Base-by-base conservation (phyloP, 2,888 invertebrate species). In the Luperina nickerlii region DNA sequence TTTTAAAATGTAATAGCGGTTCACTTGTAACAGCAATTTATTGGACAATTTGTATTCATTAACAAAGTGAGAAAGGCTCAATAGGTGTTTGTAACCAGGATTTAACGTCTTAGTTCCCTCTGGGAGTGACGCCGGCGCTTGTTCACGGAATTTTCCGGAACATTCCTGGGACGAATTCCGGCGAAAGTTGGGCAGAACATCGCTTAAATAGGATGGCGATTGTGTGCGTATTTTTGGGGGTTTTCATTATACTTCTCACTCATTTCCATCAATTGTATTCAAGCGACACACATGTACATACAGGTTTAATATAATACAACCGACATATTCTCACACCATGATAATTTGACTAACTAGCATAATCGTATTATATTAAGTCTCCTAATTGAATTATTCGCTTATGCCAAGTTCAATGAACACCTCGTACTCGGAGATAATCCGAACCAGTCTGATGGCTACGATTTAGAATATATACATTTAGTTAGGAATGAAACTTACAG, bases 121-220 rank as follows among this genome's bases (percentile, higher is more conserved):
- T 89, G 92, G 90, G 91, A 92, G 89, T 90, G 92, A 93, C 92
- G 91, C 89, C 90, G 90, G 90, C 90, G 92, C 92, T 91, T 90
- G 93, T 93, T 93, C 89, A 90, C 90, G 85, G 95, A 94, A 96
- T 95, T 94, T 94, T 92, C 92, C 92, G 89, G 90, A 94, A 94
- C 95, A 96, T 96, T 96, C 95, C 94, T 85, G 92, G 88, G 92
- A 93, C 95, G 92, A 95, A 96, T 96, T 94, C 96, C 92, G 89
- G 73, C 92, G 92, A 94, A 96, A 96, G 94, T 95, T 96, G 90
- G 90, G 87, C 91, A 90, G 90, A 81, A 85, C 85, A 78, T 82
- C 82, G 86, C 88, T 90, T 91, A 90, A 92, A 92, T 91, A 86
- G 91, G 88, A 86, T 88, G 87, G 88, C 89, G 89, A 91, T 90